Percentiles rank a stretch among this genome's conserved stretches.
phyloP scores from a whole-genome alignment of 2,888 invertebrate genomes.

The Therioaphis trifolii region DNA sequence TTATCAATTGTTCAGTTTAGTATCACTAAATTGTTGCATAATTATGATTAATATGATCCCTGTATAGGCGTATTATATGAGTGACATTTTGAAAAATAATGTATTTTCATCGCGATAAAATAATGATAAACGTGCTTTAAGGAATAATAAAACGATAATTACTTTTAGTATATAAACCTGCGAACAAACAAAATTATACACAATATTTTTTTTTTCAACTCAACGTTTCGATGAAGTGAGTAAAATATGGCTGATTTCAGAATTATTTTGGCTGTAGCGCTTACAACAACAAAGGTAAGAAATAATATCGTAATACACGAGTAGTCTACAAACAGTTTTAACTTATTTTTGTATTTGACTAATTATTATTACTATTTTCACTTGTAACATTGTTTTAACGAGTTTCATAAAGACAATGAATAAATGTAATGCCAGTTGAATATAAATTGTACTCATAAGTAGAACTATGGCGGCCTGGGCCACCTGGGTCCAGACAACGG shows the following conservation, averaged over 20 bases:
- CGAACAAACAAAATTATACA: not conserved
- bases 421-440: too few species aligned
- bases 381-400: too few species aligned
- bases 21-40: not conserved
- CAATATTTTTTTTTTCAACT: not conserved
- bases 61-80: not conserved
- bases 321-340: too few species aligned
- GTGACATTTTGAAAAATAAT: not conserved
- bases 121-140: not conserved
- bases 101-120: not conserved
- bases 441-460: too few species aligned
- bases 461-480: too few species aligned
- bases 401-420: too few species aligned
- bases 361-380: too few species aligned
- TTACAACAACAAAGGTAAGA: slow-evolving; percentile 2
- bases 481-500: too few species aligned
- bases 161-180: slow-evolving; percentile 6
- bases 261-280: not conserved
- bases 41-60: not conserved
- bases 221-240: not conserved
- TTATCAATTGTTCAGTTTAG: not conserved
- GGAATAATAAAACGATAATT: not conserved
- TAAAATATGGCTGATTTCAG: not conserved
- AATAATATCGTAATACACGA: too few species aligned
- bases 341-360: too few species aligned